phyloP scores from a whole-genome alignment of 2,113 vertebrate genomes.

The Agapornis roseicollis region DNA sequence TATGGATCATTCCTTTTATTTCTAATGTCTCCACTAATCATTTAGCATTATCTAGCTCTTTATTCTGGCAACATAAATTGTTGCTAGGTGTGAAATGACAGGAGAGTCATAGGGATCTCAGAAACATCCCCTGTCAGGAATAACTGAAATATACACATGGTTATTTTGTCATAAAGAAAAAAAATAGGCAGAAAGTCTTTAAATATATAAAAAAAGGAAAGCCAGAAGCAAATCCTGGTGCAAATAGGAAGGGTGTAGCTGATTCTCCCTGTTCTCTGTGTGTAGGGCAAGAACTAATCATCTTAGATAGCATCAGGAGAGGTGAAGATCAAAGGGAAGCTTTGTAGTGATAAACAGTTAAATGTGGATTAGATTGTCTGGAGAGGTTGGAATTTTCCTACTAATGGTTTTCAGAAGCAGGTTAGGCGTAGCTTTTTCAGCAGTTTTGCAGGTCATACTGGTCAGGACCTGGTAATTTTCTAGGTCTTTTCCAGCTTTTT shows the following conservation, averaged over 20 bases:
- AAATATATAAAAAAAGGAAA: not conserved
- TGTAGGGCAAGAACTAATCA: not conserved
- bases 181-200: not conserved
- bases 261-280: not conserved
- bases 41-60: not conserved
- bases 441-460: constrained; percentile 12
- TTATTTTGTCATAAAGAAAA: not conserved
- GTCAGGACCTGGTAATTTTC: not conserved
- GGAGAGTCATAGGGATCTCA: not conserved
- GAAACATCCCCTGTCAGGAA: not conserved
- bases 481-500: constrained; percentile 4
- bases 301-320: constrained; percentile 38
- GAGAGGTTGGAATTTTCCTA: constrained; percentile 11
- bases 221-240: not conserved
- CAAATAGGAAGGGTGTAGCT: not conserved
- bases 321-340: constrained; percentile 16
- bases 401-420: not conserved
- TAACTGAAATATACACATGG: not conserved
- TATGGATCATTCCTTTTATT: not conserved
- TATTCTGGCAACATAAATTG: not conserved
- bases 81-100: not conserved
- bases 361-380: constrained; percentile 36
- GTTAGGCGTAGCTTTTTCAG: not conserved
- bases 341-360: constrained; percentile 51
- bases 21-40: not conserved